phyloP scores from a whole-genome alignment of 2,113 vertebrate genomes.

The Apteryx owenii region DNA sequence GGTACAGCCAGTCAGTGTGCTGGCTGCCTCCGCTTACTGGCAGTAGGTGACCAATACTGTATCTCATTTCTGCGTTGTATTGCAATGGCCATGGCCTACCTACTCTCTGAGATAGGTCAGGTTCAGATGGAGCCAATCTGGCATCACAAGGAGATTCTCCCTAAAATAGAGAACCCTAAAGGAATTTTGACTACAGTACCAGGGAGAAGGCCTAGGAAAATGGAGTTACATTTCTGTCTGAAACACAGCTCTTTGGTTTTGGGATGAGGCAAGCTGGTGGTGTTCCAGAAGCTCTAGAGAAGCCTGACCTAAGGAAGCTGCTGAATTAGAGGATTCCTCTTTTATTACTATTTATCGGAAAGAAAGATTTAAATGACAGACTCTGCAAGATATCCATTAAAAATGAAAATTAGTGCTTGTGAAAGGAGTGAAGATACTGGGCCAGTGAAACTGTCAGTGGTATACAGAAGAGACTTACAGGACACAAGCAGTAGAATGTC shows the following conservation, averaged over 20 bases:
- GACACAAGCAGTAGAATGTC: background rate
- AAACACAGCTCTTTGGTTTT: background rate
- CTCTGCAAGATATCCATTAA: background rate
- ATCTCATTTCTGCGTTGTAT: background rate
- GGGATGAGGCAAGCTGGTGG: background rate
- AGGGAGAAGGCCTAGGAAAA: background rate
- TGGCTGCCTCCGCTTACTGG: background rate
- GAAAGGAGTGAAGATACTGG: background rate
- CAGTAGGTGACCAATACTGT: background rate
- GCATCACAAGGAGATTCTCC: background rate
- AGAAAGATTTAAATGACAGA: background rate
- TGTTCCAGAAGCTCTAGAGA: background rate
- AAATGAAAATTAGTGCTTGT: background rate
- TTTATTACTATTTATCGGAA: background rate
- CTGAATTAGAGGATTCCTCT: background rate
- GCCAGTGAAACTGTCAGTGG: background rate
- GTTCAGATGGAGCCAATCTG: background rate
- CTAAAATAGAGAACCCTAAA: background rate
- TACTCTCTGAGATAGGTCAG: background rate
- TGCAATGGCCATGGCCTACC: background rate
- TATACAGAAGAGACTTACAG: background rate
- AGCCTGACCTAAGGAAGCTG: background rate
- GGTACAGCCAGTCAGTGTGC: background rate
- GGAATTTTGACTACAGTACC: background rate
- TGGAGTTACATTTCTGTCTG: background rate